phyloP scores from a whole-genome alignment of 92 coral and sea anemone species.

The Isaurus tuberculatus region DNA sequence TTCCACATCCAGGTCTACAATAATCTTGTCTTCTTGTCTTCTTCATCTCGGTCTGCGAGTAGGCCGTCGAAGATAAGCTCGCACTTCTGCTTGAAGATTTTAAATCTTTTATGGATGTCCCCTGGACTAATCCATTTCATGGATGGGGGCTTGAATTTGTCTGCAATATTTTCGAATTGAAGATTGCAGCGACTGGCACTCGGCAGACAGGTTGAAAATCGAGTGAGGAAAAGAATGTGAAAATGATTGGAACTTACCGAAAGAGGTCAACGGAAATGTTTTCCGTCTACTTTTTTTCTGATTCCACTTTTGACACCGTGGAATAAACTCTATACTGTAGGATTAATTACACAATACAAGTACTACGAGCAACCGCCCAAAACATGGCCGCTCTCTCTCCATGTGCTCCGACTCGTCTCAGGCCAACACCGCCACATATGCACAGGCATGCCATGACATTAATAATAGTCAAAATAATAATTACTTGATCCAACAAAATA shows the following conservation, averaged over 20 bases:
- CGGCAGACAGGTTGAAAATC: constrained; percentile 37
- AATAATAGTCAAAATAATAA: no score
- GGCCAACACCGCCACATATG: neutral
- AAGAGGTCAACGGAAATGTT: neutral
- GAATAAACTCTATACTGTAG: constrained; percentile 15
- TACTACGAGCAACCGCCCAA: neutral
- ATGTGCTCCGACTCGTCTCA: neutral
- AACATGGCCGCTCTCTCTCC: constrained; percentile 1
- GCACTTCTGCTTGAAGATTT: constrained; percentile 67
- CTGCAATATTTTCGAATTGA: constrained; percentile 27
- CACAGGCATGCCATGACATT: neutral
- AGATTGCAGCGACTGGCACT: constrained; percentile 27
- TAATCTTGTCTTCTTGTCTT: constrained; percentile 54
- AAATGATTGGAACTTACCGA: neutral
- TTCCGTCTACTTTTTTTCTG: neutral
- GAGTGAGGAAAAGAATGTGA: constrained; percentile 11
- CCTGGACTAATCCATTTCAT: constrained; percentile 78
- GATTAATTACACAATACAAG: neutral
- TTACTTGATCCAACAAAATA: no score
- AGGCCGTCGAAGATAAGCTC: constrained; percentile 67
- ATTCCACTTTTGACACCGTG: constrained; percentile 38
- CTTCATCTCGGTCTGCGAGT: constrained; percentile 43
- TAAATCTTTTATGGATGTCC: constrained; percentile 64
- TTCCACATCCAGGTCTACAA: constrained; percentile 59
- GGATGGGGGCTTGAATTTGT: constrained; percentile 54